Conservation (phyloP, 2,888 invertebrate species). For the Altica lythri region DNA sequence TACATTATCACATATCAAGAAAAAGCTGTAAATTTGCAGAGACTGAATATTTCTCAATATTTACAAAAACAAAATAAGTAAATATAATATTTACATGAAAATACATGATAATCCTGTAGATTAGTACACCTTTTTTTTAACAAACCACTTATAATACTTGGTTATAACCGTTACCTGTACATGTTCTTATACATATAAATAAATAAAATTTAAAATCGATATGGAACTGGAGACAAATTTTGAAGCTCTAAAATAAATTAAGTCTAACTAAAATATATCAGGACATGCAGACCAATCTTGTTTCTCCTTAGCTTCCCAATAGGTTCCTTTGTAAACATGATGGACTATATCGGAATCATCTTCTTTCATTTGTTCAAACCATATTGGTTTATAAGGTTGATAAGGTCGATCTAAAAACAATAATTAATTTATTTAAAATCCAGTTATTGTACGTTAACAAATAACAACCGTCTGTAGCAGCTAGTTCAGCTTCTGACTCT, state of each 20-base stretch:
- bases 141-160: conserved; percentile 29
- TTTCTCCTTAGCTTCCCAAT: conserved; percentile 90
- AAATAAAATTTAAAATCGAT: conserved; percentile 20
- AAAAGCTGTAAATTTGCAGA: conserved; percentile 38
- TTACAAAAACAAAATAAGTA: conserved; percentile 30
- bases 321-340: conserved; percentile 85
- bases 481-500: conserved; percentile 78
- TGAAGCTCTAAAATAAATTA: conserved; percentile 14
- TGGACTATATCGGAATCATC: conserved; percentile 74
- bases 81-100: conserved; percentile 28
- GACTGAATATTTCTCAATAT: conserved; percentile 31
- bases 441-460: no score
- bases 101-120: conserved; percentile 23
- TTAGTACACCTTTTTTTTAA: conserved; percentile 26
- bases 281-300: conserved; percentile 92
- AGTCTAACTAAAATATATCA: conserved; percentile 73
- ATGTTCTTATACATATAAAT: conserved; percentile 18
- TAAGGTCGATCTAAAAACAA: conserved; percentile 63
- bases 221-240: conserved; percentile 13
- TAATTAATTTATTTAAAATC: no score
- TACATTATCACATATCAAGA: conserved; percentile 47
- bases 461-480: conserved; percentile 62
- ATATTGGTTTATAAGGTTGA: conserved; percentile 77
- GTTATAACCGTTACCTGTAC: conserved; percentile 27
- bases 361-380: conserved; percentile 88